Percentiles rank a stretch among this genome's conserved stretches.
phyloP scores from a whole-genome alignment of 2,797 vertebrate species.

The Clarias pachynema region DNA sequence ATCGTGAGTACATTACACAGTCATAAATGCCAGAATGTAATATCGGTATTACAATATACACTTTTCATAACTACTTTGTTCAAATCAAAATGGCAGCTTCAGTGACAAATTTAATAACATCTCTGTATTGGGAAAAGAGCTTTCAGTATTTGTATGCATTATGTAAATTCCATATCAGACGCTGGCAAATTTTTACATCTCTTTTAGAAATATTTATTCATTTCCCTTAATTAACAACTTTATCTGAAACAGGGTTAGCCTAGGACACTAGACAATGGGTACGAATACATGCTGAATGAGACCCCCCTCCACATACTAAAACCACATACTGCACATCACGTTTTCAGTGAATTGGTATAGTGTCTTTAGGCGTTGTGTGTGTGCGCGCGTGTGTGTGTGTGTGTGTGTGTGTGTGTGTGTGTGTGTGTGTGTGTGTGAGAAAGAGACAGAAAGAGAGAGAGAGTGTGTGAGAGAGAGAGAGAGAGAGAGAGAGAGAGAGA shows the following conservation, averaged over 20 bases:
- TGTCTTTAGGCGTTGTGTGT: not conserved
- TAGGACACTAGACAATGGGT: not conserved
- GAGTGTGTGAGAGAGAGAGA: not conserved
- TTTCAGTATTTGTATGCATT: not conserved
- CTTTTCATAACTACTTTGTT: not conserved
- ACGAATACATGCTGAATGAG: not conserved
- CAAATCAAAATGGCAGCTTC: not conserved
- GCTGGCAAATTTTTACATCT: not conserved
- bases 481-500: not conserved
- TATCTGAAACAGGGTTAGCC: not conserved
- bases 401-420: no score
- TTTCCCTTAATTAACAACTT: not conserved
- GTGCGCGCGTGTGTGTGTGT: not conserved
- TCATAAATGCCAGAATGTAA: not conserved
- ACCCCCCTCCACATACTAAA: not conserved
- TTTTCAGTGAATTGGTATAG: not conserved
- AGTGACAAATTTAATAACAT: not conserved
- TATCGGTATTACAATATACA: not conserved
- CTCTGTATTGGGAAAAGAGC: not conserved
- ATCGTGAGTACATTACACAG: not conserved
- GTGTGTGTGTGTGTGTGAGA: no score
- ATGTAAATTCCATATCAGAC: not conserved
- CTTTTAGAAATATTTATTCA: not conserved
- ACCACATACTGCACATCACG: not conserved
- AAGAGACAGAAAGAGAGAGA: no score